A percentile compares a stretch with the other conserved stretches of the same genome.
These are phyloP conservation scores for Caranx melampygus DNA, from an alignment of 2,113 vertebrate genomes.

Conservation along the genomic window DNA sequence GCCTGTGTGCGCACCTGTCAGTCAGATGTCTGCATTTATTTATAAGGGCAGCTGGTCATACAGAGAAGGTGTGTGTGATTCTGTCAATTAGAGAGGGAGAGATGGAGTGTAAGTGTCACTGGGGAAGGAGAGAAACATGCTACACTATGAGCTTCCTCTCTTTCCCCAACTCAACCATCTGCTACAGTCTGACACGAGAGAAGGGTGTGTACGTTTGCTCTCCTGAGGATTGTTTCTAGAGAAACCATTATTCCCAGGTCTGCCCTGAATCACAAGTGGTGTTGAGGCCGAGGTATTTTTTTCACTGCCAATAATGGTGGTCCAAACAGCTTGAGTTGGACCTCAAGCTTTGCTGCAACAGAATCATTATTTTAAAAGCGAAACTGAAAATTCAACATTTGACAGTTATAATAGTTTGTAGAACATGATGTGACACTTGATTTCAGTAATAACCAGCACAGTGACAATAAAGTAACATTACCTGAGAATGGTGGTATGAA, in stretches of 20 bases:
- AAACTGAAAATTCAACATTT: neutral
- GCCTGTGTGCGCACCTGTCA: neutral
- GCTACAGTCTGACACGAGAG: neutral
- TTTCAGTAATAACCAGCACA: neutral
- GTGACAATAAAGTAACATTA: neutral
- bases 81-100: neutral
- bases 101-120: neutral
- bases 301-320: neutral
- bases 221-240: slow-evolving; percentile 40
- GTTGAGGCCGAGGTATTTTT: neutral
- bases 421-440: neutral
- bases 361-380: neutral
- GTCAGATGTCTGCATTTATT: neutral
- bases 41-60: neutral
- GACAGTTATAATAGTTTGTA: neutral
- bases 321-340: neutral
- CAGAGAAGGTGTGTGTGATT: neutral
- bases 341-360: no score
- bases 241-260: slow-evolving; percentile 61
- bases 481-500: neutral
- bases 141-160: neutral
- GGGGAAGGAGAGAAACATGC: neutral
- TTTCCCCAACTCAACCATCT: slow-evolving; percentile 2
- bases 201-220: slow-evolving; percentile 34
- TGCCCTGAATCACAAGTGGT: neutral